Percentiles rank a stretch among this genome's conserved stretches.
These are phyloP conservation scores for Trilocha varians DNA, from an alignment of 2,888 invertebrate genomes.

Conservation along the genomic window DNA sequence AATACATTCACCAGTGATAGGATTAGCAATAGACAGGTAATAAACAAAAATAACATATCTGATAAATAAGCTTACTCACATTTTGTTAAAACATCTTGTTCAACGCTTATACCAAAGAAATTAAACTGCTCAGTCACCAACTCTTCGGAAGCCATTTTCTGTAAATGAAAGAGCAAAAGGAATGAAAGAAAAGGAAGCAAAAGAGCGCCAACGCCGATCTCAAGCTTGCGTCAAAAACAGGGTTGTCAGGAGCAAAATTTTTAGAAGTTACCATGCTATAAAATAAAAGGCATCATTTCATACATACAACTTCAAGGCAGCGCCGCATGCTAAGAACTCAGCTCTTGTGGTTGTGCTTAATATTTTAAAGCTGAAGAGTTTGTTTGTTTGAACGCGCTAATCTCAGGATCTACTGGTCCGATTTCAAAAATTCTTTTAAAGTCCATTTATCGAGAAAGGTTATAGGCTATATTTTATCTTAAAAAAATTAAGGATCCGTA, in stretches of 20 bases:
- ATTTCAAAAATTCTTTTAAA: no score
- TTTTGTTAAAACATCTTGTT: slow-evolving; percentile 70
- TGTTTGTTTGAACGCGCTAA: no score
- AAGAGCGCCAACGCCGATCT: slow-evolving; percentile 35
- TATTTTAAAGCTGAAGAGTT: no score
- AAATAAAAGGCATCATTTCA: no score
- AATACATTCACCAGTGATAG: slow-evolving; percentile 13
- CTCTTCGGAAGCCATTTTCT: slow-evolving; percentile 72
- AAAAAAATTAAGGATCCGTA: no score
- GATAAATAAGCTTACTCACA: slow-evolving; percentile 47
- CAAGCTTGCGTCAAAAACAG: slow-evolving; percentile 21
- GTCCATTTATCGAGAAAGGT: no score
- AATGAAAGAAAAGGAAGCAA: slow-evolving; percentile 23
- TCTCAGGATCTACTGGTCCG: no score
- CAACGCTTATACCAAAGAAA: slow-evolving; percentile 74
- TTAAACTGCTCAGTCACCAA: slow-evolving; percentile 76
- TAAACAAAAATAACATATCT: not conserved
- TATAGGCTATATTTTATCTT: no score
- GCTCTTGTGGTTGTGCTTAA: no score
- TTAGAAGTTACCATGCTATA: not conserved
- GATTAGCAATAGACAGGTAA: slow-evolving; percentile 14
- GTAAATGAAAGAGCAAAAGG: slow-evolving; percentile 36
- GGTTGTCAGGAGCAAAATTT: slow-evolving; percentile 16
- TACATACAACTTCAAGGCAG: no score
- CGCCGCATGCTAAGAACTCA: no score